phyloP scores from a whole-genome alignment of 2,888 invertebrate genomes.

The Gasteruption jaculator region DNA sequence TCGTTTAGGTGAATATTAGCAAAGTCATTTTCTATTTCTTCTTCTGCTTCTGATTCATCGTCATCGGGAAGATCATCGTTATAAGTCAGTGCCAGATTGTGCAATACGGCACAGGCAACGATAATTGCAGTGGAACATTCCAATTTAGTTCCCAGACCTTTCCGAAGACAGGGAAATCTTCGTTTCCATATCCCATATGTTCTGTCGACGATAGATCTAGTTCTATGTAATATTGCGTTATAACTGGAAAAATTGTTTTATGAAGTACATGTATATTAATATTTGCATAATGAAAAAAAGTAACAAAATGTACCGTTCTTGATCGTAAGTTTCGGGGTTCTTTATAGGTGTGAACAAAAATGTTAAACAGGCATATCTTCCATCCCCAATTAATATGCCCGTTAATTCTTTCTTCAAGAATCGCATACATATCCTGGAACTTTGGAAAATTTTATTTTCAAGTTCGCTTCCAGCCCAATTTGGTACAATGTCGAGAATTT shows the following conservation, averaged over 20 bases:
- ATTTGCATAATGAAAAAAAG: neutral
- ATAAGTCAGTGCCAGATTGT: slow-evolving; percentile 21
- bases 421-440: slow-evolving; percentile 1
- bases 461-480: no score
- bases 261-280: no score
- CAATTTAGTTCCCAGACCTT: no score
- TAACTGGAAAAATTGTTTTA: slow-evolving; percentile 5
- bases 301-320: slow-evolving; percentile 6
- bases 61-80: slow-evolving; percentile 20
- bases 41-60: slow-evolving; percentile 14
- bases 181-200: slow-evolving; percentile 22
- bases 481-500: neutral
- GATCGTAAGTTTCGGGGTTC: slow-evolving; percentile 19
- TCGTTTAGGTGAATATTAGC: no score
- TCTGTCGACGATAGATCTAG: slow-evolving; percentile 21
- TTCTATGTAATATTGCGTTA: slow-evolving; percentile 19
- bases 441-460: slow-evolving; percentile 4
- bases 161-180: slow-evolving; percentile 19
- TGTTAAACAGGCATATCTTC: slow-evolving; percentile 20
- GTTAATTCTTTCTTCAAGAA: neutral
- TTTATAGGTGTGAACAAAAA: slow-evolving; percentile 22
- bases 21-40: no score
- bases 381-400: slow-evolving; percentile 19
- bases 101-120: slow-evolving; percentile 23
- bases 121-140: slow-evolving; percentile 21